These are phyloP conservation scores for Drosophila greeni DNA, from an alignment of 2,888 invertebrate species.

Conservation along the genomic window DNA sequence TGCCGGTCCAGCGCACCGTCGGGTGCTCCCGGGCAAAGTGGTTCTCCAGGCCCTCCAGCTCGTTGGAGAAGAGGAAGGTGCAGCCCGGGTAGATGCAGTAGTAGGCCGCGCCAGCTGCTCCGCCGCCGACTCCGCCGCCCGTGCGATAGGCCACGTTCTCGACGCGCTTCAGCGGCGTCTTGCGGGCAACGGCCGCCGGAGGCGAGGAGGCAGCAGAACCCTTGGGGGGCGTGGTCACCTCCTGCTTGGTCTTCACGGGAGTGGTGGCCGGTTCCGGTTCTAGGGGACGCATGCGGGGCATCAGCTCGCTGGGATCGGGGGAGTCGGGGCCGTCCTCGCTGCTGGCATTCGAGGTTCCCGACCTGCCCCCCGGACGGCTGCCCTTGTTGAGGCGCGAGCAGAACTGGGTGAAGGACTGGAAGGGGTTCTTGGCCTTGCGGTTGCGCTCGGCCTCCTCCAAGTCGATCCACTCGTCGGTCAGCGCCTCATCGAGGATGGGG, in stretches of 20 bases:
- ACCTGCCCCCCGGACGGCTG: neutral
- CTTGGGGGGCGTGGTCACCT: neutral
- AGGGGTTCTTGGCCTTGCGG: constrained; percentile 22
- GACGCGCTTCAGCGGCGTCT: constrained; percentile 14
- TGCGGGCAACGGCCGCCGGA: neutral
- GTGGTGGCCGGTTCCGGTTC: constrained; percentile 3
- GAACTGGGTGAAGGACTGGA: constrained; percentile 29
- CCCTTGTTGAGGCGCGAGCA: constrained; percentile 19
- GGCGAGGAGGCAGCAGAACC: neutral
- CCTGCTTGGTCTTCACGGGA: neutral
- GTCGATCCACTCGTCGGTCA: constrained; percentile 36
- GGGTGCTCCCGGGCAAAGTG: constrained; percentile 76
- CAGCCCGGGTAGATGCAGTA: constrained; percentile 74
- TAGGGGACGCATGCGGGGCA: constrained; percentile 25
- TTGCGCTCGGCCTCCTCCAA: constrained; percentile 7
- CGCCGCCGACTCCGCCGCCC: neutral
- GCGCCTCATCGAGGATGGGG: neutral
- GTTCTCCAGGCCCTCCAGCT: constrained; percentile 71
- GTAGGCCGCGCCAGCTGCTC: constrained; percentile 50
- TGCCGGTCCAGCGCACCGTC: constrained; percentile 81
- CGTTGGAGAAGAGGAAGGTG: constrained; percentile 72
- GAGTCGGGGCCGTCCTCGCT: constrained; percentile 8
- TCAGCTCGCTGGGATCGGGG: constrained; percentile 10
- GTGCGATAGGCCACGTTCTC: constrained; percentile 68
- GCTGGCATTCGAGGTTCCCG: constrained; percentile 1